Conservation (phyloP, 1,140 invertebrate species). For the Protaetia brevitarsis region DNA sequence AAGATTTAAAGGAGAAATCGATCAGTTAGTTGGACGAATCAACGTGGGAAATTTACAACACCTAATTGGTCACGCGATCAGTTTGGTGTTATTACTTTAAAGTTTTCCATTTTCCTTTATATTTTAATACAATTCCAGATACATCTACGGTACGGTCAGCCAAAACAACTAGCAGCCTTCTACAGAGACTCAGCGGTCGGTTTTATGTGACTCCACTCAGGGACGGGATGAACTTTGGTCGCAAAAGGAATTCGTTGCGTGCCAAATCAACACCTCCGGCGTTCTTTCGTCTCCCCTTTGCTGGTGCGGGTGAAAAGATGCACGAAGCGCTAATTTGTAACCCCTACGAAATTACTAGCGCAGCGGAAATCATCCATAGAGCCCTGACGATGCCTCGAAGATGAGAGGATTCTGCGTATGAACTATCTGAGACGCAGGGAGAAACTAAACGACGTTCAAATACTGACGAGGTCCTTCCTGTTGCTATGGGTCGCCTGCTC, state of each 20-base stretch:
- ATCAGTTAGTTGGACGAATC: conserved; percentile 82
- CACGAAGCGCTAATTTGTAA: conserved; percentile 83
- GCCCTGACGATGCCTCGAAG: conserved; percentile 87
- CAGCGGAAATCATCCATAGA: conserved; percentile 80
- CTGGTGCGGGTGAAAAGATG: conserved; percentile 88
- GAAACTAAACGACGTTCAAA: conserved; percentile 78
- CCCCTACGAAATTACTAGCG: conserved; percentile 84
- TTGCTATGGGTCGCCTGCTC: conserved; percentile 76
- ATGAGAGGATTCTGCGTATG: conserved; percentile 83
- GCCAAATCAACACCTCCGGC: conserved; percentile 84
- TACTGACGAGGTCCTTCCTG: conserved; percentile 85
- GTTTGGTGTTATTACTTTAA: conserved; percentile 44
- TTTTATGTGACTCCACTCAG: conserved; percentile 82
- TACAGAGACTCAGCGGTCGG: conserved; percentile 83
- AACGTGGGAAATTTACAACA: conserved; percentile 83
- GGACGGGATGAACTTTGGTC: conserved; percentile 91
- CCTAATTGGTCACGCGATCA: conserved; percentile 89
- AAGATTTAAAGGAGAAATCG: conserved; percentile 87
- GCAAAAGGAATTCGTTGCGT: conserved; percentile 92
- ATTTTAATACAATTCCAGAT: conserved; percentile 45
- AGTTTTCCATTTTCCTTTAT: background rate
- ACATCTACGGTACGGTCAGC: conserved; percentile 84
- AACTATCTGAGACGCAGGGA: conserved; percentile 78
- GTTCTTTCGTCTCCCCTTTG: conserved; percentile 88
- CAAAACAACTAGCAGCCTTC: conserved; percentile 80